Evolutionary conservation across 2,797 vertebrate genomes (phyloP).

Genomic region (Parotocinclus haroldoi): DNA sequence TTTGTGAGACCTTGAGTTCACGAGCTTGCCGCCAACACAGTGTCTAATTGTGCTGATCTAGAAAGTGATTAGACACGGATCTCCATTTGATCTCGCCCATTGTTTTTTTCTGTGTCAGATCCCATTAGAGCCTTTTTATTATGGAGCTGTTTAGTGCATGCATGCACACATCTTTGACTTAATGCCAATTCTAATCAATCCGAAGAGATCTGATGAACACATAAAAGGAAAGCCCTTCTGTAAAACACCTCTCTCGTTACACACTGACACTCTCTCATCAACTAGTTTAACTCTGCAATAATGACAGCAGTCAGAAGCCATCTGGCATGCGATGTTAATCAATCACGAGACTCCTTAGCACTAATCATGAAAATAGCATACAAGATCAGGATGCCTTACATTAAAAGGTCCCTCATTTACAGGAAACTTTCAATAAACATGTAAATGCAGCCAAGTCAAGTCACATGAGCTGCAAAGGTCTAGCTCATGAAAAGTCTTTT

Average conservation of each 20-base stretch:
- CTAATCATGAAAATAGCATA: constrained; percentile 15
- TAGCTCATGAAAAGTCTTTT: no score
- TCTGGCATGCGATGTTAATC: constrained; percentile 4
- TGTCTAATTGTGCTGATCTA: constrained; percentile 11
- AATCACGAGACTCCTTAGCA: constrained; percentile 23
- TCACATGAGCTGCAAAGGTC: no score
- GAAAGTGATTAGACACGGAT: constrained; percentile 16
- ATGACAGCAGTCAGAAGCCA: constrained; percentile 28
- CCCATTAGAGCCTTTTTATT: constrained; percentile 15
- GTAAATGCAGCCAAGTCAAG: no score
- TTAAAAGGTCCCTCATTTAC: no score
- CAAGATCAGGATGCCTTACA: no score
- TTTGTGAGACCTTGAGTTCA: no score
- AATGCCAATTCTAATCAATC: constrained; percentile 23
- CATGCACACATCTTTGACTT: constrained; percentile 14
- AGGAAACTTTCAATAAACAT: no score
- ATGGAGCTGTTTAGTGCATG: not conserved
- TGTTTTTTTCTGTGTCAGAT: constrained; percentile 16
- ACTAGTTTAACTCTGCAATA: constrained; percentile 2
- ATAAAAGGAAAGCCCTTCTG: not conserved
- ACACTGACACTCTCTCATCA: not conserved
- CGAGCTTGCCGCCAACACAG: not conserved
- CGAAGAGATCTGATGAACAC: not conserved
- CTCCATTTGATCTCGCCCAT: constrained; percentile 17
- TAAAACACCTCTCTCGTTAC: not conserved